These are phyloP conservation scores for Stigmatopora argus DNA, from an alignment of 2,113 vertebrate species.

Conservation along the genomic window DNA sequence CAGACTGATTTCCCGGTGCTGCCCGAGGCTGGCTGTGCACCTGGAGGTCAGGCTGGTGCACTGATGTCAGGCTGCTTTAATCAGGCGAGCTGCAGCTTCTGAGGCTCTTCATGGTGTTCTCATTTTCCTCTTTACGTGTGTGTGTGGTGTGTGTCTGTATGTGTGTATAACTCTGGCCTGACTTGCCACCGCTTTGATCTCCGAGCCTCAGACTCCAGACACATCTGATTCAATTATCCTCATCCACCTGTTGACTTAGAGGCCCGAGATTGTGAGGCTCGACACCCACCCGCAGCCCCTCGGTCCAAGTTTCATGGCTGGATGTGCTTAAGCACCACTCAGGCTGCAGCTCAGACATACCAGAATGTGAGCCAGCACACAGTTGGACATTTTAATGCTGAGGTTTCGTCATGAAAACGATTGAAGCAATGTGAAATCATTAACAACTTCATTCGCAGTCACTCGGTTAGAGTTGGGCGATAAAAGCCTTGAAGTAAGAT, in stretches of 20 bases:
- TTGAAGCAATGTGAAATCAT: neutral
- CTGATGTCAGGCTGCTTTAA: slow-evolving; percentile 68
- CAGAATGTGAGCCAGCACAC: slow-evolving; percentile 1
- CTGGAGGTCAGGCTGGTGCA: slow-evolving; percentile 65
- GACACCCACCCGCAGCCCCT: slow-evolving; percentile 28
- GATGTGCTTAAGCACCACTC: slow-evolving; percentile 22
- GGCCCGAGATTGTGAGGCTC: slow-evolving; percentile 64
- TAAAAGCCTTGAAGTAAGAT: neutral
- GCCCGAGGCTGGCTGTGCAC: slow-evolving; percentile 54
- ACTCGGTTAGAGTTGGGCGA: neutral
- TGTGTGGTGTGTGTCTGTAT: slow-evolving; percentile 17
- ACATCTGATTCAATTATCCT: slow-evolving; percentile 76
- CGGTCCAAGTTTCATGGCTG: slow-evolving; percentile 48
- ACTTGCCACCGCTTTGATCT: slow-evolving; percentile 69
- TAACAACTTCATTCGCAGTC: neutral
- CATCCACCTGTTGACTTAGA: slow-evolving; percentile 76
- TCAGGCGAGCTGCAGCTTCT: slow-evolving; percentile 61
- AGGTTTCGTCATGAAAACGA: neutral
- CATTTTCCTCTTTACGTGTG: slow-evolving; percentile 32
- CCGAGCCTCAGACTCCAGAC: slow-evolving; percentile 64
- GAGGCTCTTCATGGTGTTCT: slow-evolving; percentile 52
- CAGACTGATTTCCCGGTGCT: slow-evolving; percentile 47
- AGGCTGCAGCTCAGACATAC: slow-evolving; percentile 4
- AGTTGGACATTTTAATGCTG: neutral
- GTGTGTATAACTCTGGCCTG: slow-evolving; percentile 46